Conservation (phyloP, 2,888 invertebrate species). For the Theretra japonica region DNA sequence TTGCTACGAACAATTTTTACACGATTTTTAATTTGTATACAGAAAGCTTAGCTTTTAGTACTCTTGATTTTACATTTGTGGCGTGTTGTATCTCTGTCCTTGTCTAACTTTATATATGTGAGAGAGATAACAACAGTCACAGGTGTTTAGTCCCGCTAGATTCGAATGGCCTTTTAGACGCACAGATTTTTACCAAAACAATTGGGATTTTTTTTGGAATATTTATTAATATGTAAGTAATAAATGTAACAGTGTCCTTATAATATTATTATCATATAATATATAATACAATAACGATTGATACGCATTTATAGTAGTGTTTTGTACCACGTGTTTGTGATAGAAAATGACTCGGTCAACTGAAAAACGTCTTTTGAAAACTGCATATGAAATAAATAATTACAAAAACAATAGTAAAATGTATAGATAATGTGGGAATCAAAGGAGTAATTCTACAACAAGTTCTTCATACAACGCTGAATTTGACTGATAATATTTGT, state of each 20-base stretch:
- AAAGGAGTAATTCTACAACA: no score
- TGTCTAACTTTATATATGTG: conserved; percentile 34
- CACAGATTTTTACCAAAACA: conserved; percentile 54
- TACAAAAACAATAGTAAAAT: background rate
- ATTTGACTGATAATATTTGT: no score
- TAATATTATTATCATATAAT: conserved; percentile 39
- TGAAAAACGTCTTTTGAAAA: conserved; percentile 1
- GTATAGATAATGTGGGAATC: no score
- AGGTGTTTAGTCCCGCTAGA: conserved; percentile 54
- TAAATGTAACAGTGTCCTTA: conserved; percentile 48
- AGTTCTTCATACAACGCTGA: no score
- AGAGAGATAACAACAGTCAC: conserved; percentile 35
- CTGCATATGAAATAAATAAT: background rate
- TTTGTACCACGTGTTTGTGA: conserved; percentile 26
- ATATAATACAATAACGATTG: conserved; percentile 38
- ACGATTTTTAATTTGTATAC: conserved; percentile 59
- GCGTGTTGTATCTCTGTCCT: conserved; percentile 32
- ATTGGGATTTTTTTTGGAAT: conserved; percentile 49
- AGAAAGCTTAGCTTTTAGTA: conserved; percentile 67
- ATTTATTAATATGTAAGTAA: conserved; percentile 49
- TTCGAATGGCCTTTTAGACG: conserved; percentile 50
- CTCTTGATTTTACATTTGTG: conserved; percentile 27
- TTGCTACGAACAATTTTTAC: conserved; percentile 75
- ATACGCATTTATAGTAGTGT: conserved; percentile 52
- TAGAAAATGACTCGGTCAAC: conserved; percentile 13